phyloP scores from a whole-genome alignment of 2,113 vertebrate genomes.

The Nanorana parkeri region DNA sequence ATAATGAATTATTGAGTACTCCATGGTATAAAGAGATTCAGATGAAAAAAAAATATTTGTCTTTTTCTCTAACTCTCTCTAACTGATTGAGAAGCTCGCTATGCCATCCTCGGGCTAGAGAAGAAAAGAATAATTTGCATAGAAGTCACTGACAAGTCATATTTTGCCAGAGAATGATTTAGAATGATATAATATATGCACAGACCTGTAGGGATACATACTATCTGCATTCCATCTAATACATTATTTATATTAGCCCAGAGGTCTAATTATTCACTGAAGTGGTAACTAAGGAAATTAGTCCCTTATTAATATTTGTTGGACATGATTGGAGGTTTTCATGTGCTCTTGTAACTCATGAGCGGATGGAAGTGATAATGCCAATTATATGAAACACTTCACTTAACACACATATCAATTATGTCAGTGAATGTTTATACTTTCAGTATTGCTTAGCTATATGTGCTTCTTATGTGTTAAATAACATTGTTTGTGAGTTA shows the following conservation, averaged over 20 bases:
- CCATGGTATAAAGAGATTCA: conserved; percentile 65
- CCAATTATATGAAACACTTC: conserved; percentile 23
- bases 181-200: conserved; percentile 86
- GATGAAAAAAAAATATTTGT: conserved; percentile 65
- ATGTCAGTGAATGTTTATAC: background rate
- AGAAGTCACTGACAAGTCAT: conserved; percentile 83
- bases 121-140: conserved; percentile 78
- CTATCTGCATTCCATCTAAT: conserved; percentile 85
- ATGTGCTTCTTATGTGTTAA: no score
- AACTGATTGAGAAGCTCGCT: conserved; percentile 68
- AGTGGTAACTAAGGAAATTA: conserved; percentile 92
- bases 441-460: no score
- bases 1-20: conserved; percentile 74
- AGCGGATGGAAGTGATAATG: conserved; percentile 32
- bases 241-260: conserved; percentile 91
- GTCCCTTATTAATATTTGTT: conserved; percentile 93
- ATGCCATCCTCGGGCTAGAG: conserved; percentile 62
- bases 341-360: conserved; percentile 35
- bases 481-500: no score
- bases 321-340: conserved; percentile 63
- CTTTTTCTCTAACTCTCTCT: conserved; percentile 67
- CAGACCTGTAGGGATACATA: conserved; percentile 82
- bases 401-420: conserved; percentile 2
- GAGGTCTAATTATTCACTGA: conserved; percentile 91
- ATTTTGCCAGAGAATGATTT: conserved; percentile 81